Evolutionary conservation across 2,888 invertebrate genomes (phyloP), one percentile per base, ranked within the genome.

Genomic region (Hypercompe scribonia): DNA sequence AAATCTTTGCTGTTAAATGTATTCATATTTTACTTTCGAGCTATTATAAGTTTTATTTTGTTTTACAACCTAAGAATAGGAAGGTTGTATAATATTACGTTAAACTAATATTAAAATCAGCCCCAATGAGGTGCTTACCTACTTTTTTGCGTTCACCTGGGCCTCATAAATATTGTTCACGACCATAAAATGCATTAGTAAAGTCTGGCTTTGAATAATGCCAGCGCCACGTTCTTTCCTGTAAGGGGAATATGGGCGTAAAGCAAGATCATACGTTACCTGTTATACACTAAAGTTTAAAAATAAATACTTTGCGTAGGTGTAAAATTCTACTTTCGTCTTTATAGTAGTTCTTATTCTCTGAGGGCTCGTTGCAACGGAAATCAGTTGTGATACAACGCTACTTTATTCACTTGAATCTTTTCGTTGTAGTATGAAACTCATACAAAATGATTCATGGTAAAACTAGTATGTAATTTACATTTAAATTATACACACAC

Each of bases 181-280:
- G 90, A 89, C 91, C 94, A 91, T 94, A 93, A 93, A 94, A 93
- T 93, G 93, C 93, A 93, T 94, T 93, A 93, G 93, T 93, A 93
- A 91, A 92, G 90, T 90, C 91, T 91, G 88, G 85, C 89, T 90
- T 91, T 93, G 93, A 94, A 93, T 93, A 94, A 94, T 92, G 91
- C 87, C 83, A 77, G 87, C 87, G 80, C 80, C 77, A 82, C 86
- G 87, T 89, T 86, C 87, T 87, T 88, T 86, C 77, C 82, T 83
- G 82, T 73, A 82, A 83, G 84, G 80, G 84, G 84, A 86, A 86
- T 83, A 83, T 73, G 80, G 76, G 81, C 81, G 82, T 78, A 78
- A 85, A 80, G 82, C 83, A 82, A 84, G 83, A 81, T 84, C 82
- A 84, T 86, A 83, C 79, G 80, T 86, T 84, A 84, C 83, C 81